Evolutionary conservation across 2,797 vertebrate genomes (phyloP), one percentile per base, ranked within the genome.

Genomic region (Aratinga solstitialis): DNA sequence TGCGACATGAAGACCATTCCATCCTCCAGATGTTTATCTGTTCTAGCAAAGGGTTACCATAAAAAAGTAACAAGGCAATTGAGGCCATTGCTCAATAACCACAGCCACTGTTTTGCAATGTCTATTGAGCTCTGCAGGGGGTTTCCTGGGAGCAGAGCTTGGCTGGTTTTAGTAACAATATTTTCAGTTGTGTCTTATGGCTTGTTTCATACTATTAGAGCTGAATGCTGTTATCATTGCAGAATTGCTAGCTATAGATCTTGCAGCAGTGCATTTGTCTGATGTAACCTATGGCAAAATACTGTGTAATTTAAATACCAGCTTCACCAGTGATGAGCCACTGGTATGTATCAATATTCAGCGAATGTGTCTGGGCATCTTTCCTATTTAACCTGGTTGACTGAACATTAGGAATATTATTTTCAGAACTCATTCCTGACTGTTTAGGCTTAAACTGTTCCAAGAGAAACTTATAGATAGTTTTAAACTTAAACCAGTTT

Each of bases 21-120:
- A 3, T 42, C 53, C 59, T 56, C 48, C 43, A 84, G 36, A 20
- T 40, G 32, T 21, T 51, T 67, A 77, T 79, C 51, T 88, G 71
- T 36, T 61, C 30, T 56, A 89, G 78, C 24, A 93, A 82, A 93
- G 38, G 16, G 13, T 90, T 93, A 87, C 79, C 85, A 91, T 38
- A 90, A 87, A 73, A 47, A 86, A 69, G 13, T 34, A 68, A 51
- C 24, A 42, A 30, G 65, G 59, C 34, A 69, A 75, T 53, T 34
- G 62, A 81, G 80, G 42, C 45, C 56, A 32, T 95, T 92, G 67
- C 85, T 93, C 71, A 94, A 95, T 82, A 93, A 84, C 67, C 69
- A 89, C 80, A 84, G 56, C 20, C 61, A 45, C 62, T 82, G 62
- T 94, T 95, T 95, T 84, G 80, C 82, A 96, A 79, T 82, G 86